Evolutionary conservation across 2,888 invertebrate genomes (phyloP).

Genomic region (Pandemis corylana): DNA sequence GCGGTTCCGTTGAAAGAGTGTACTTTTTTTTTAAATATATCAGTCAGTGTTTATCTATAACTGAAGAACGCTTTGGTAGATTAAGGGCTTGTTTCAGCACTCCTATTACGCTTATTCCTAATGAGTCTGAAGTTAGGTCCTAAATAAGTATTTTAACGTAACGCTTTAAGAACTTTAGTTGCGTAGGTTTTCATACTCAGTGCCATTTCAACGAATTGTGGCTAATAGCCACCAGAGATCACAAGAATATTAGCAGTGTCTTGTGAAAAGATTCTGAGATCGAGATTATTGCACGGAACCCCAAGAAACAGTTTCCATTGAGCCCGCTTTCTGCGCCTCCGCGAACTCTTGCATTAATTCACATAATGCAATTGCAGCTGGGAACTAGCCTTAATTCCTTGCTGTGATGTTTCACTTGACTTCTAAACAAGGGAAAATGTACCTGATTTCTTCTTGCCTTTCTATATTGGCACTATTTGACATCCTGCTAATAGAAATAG

Average conservation of each 20-base stretch:
- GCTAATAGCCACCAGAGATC: too few relatives aligned
- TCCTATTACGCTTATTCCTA: too few relatives aligned
- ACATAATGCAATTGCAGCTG: conserved; percentile 46
- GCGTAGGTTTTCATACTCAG: too few relatives aligned
- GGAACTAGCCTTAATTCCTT: conserved; percentile 47
- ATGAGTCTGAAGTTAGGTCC: too few relatives aligned
- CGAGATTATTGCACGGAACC: not conserved
- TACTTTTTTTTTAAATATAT: not conserved
- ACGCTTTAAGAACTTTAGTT: too few relatives aligned
- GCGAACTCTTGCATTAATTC: conserved; percentile 53
- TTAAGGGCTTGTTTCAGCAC: too few relatives aligned
- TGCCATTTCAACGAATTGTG: too few relatives aligned
- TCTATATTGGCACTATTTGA: conserved; percentile 28
- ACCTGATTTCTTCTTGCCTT: conserved; percentile 26
- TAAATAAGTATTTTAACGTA: too few relatives aligned
- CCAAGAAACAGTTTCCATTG: conserved; percentile 47
- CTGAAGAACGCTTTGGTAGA: not conserved
- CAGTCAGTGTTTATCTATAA: not conserved
- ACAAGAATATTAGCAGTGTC: too few relatives aligned
- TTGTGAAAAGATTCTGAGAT: too few relatives aligned
- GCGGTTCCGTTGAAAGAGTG: not conserved
- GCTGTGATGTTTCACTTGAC: conserved; percentile 50
- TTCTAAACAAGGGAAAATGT: conserved; percentile 33
- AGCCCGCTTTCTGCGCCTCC: conserved; percentile 52
- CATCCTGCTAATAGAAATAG: conserved; percentile 19